Conservation (phyloP, 2,888 invertebrate species). For the Ephialtes manifestator region DNA sequence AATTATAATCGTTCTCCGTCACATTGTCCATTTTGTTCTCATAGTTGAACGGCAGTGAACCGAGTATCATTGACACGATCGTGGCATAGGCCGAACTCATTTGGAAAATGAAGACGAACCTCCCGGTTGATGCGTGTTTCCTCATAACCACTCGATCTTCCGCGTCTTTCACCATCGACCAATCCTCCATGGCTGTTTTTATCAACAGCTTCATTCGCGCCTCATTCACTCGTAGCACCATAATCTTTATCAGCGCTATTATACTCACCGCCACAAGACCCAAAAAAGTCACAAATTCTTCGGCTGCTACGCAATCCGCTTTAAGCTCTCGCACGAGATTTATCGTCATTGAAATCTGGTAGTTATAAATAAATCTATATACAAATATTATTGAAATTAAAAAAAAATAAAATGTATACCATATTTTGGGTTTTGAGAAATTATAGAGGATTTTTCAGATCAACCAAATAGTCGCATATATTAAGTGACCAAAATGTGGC, state of each 20-base stretch:
- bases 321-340: background rate
- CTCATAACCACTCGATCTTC: constrained; percentile 29
- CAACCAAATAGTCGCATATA: background rate
- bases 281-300: constrained; percentile 10
- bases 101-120: constrained; percentile 48
- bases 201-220: constrained; percentile 32
- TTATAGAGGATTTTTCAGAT: background rate
- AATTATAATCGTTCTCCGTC: background rate
- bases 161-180: constrained; percentile 21
- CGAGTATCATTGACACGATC: constrained; percentile 11
- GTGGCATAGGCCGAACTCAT: constrained; percentile 19
- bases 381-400: background rate
- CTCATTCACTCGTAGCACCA: constrained; percentile 28
- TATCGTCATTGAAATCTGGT: background rate
- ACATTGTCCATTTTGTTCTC: background rate
- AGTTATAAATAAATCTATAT: background rate
- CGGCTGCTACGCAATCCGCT: background rate
- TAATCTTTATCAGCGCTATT: constrained; percentile 27
- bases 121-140: constrained; percentile 32
- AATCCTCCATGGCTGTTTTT: constrained; percentile 46
- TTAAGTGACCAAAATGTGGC: no score
- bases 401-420: background rate
- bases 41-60: constrained; percentile 14
- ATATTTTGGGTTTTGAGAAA: background rate
- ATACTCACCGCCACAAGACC: constrained; percentile 18